Percentiles rank a stretch among this genome's conserved stretches.
Conservation (phyloP, 2,888 invertebrate species). For the Melanophora roralis region DNA sequence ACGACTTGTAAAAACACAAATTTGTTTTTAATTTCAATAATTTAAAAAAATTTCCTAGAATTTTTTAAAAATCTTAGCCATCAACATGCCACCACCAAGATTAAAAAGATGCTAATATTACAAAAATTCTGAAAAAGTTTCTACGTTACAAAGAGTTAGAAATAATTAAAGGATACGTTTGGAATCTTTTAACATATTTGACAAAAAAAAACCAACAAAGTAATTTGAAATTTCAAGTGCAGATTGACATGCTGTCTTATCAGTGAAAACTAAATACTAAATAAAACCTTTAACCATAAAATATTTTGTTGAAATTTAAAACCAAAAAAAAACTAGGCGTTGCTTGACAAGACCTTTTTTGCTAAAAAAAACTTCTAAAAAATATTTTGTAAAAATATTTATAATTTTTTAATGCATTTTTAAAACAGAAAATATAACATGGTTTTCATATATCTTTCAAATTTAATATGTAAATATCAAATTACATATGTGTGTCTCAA, state of each 20-base stretch:
- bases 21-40: slow-evolving; percentile 1
- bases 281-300: slow-evolving; percentile 57
- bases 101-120: slow-evolving; percentile 47
- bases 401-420: slow-evolving; percentile 13
- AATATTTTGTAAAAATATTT: slow-evolving; percentile 11
- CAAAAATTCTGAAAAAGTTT: slow-evolving; percentile 56
- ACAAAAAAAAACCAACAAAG: not conserved
- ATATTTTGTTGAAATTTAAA: slow-evolving; percentile 31
- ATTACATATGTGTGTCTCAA: slow-evolving; percentile 22
- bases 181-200: slow-evolving; percentile 1
- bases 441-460: slow-evolving; percentile 33
- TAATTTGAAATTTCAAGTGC: slow-evolving; percentile 28
- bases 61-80: slow-evolving; percentile 50
- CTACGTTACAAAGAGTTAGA: not conserved
- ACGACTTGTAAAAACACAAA: not conserved
- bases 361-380: not conserved
- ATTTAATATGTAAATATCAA: slow-evolving; percentile 43
- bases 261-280: slow-evolving; percentile 43
- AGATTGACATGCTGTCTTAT: slow-evolving; percentile 5
- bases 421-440: slow-evolving; percentile 20
- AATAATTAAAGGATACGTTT: slow-evolving; percentile 26
- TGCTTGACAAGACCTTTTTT: slow-evolving; percentile 1
- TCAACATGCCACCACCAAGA: slow-evolving; percentile 63
- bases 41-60: slow-evolving; percentile 6
- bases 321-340: slow-evolving; percentile 28